These are phyloP conservation scores for Leptinotarsa lineolata DNA, from an alignment of 1,140 invertebrate genomes.

Conservation along the genomic window DNA sequence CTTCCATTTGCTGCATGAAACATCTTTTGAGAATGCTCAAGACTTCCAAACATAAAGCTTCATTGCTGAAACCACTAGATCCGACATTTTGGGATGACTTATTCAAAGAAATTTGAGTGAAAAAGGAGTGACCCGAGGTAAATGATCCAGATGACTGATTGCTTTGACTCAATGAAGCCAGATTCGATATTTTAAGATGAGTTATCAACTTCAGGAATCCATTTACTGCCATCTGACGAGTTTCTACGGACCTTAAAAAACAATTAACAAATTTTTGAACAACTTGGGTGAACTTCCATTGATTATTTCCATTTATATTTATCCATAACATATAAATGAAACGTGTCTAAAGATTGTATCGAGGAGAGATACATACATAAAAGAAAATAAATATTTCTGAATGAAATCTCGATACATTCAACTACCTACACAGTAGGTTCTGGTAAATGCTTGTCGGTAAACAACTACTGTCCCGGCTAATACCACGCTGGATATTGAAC, in stretches of 20 bases:
- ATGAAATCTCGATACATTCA: too few relatives aligned
- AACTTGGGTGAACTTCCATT: too few relatives aligned
- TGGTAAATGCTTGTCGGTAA: too few relatives aligned
- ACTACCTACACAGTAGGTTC: too few relatives aligned
- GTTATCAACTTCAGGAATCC: conserved; percentile 63
- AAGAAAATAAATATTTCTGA: too few relatives aligned
- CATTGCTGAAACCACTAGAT: conserved; percentile 56
- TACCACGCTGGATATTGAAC: too few relatives aligned
- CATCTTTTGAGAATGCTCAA: conserved; percentile 64
- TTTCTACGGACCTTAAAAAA: conserved; percentile 53
- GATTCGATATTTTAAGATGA: conserved; percentile 58
- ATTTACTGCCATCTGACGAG: conserved; percentile 61
- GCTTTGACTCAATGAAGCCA: conserved; percentile 57
- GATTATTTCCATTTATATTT: too few relatives aligned
- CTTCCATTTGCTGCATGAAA: conserved; percentile 63
- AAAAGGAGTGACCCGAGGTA: conserved; percentile 50
- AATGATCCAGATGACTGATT: conserved; percentile 43
- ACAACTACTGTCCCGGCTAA: too few relatives aligned
- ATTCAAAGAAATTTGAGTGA: conserved; percentile 59
- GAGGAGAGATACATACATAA: too few relatives aligned
- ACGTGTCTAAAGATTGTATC: too few relatives aligned
- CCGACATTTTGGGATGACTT: conserved; percentile 47
- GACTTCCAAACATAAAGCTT: conserved; percentile 64
- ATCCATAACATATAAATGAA: too few relatives aligned
- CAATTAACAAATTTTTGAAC: neutral